Evolutionary conservation across 2,888 invertebrate genomes (phyloP).

Genomic region (Conistra vaccinii): DNA sequence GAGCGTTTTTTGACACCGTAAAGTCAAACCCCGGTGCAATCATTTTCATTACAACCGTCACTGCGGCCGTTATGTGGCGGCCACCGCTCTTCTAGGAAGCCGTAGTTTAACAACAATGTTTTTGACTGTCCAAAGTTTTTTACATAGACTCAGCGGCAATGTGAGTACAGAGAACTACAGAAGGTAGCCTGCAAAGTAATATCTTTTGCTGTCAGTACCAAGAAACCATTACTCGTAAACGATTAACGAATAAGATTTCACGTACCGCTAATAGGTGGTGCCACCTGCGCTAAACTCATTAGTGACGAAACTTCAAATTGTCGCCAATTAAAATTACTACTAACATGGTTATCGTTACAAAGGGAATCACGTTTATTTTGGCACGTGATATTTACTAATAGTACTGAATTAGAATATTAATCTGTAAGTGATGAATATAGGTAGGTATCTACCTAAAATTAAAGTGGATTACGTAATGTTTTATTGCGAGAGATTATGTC

Average conservation of each 20-base stretch:
- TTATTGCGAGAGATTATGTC: neutral
- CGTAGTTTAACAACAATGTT: neutral
- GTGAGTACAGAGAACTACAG: neutral
- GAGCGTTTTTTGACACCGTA: too few species aligned
- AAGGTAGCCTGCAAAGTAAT: neutral
- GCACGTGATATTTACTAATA: conserved; percentile 26
- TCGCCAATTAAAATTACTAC: conserved; percentile 75
- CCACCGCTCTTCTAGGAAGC: neutral
- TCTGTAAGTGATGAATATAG: neutral
- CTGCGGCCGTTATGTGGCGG: neutral
- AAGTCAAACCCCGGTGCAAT: too few species aligned
- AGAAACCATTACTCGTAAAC: conserved; percentile 41
- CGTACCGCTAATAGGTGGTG: conserved; percentile 72
- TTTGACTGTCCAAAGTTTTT: neutral
- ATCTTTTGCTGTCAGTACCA: conserved; percentile 12
- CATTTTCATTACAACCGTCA: too few species aligned
- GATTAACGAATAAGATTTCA: conserved; percentile 65
- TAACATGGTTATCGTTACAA: conserved; percentile 72
- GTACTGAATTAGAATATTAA: conserved; percentile 10
- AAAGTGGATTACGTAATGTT: conserved; percentile 4
- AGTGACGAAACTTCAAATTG: conserved; percentile 75
- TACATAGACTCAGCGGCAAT: neutral
- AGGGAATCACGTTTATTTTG: conserved; percentile 66
- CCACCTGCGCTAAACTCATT: conserved; percentile 77
- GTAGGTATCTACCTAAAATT: neutral